These are phyloP conservation scores for Blennius ocellaris DNA, from an alignment of 2,113 vertebrate species.

Conservation along the genomic window DNA sequence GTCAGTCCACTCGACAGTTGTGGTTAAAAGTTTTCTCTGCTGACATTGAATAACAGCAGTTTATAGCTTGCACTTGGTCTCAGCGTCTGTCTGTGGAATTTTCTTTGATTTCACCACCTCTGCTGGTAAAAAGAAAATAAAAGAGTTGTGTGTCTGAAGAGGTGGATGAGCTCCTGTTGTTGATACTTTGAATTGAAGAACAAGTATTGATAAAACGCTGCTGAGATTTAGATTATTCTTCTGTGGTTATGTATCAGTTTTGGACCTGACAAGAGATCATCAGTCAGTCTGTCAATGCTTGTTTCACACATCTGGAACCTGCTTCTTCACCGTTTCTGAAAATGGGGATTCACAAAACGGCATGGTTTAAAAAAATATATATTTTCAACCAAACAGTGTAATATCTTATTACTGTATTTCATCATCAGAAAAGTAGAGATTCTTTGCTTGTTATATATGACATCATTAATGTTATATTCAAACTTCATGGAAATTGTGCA, in stretches of 20 bases:
- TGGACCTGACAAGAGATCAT: not conserved
- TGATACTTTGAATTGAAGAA: not conserved
- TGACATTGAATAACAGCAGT: constrained; percentile 13
- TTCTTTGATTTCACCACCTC: not conserved
- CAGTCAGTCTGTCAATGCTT: not conserved
- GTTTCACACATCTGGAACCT: not conserved
- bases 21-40: constrained; percentile 26
- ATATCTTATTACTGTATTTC: no score
- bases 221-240: not conserved
- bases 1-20: constrained; percentile 31
- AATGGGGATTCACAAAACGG: no score
- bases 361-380: no score
- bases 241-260: not conserved
- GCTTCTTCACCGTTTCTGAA: not conserved
- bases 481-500: no score
- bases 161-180: not conserved
- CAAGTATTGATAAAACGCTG: not conserved
- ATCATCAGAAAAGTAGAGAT: no score
- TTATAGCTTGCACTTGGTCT: constrained; percentile 16
- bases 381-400: no score
- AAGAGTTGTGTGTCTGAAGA: not conserved
- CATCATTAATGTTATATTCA: no score
- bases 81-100: not conserved
- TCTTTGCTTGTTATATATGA: no score
- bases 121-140: not conserved